Conservation (phyloP, 2,888 invertebrate genomes). For the Phalangium opilio region DNA sequence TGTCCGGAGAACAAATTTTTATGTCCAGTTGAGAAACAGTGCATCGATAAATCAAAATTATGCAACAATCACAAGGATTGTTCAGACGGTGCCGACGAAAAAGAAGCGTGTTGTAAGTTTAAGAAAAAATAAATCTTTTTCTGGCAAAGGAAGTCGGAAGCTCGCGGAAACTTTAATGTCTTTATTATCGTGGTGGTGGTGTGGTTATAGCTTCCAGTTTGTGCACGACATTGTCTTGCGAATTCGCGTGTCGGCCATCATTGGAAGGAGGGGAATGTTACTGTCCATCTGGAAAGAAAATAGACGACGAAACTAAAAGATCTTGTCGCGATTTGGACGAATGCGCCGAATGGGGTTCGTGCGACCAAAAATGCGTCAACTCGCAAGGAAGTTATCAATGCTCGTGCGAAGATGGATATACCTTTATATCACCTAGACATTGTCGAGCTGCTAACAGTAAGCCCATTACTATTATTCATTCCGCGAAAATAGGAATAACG, state of each 20-base stretch:
- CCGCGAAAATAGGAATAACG: too few species aligned
- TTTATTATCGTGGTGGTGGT: conserved; percentile 1
- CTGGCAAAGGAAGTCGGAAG: neutral
- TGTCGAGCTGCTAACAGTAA: conserved; percentile 29
- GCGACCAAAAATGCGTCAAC: conserved; percentile 87
- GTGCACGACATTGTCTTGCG: conserved; percentile 72
- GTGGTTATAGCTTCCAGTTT: conserved; percentile 46
- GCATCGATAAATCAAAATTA: conserved; percentile 69
- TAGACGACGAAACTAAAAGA: conserved; percentile 59
- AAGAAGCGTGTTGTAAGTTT: conserved; percentile 68
- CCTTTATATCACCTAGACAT: conserved; percentile 38
- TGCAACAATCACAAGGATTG: conserved; percentile 86
- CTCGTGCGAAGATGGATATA: conserved; percentile 63
- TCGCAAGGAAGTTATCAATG: conserved; percentile 66
- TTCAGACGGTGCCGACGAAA: conserved; percentile 78
- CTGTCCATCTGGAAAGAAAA: conserved; percentile 66
- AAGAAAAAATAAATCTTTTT: neutral
- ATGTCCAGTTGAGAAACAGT: conserved; percentile 68
- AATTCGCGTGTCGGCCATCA: conserved; percentile 79
- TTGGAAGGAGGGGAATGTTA: conserved; percentile 76
- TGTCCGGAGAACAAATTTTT: conserved; percentile 83
- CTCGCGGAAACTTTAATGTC: neutral
- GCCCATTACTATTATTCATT: conserved; percentile 10
- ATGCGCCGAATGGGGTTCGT: conserved; percentile 39
- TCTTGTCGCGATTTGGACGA: conserved; percentile 86